Base-by-base conservation (phyloP, 1,140 invertebrate species). In the Dendrolimus punctatus region DNA sequence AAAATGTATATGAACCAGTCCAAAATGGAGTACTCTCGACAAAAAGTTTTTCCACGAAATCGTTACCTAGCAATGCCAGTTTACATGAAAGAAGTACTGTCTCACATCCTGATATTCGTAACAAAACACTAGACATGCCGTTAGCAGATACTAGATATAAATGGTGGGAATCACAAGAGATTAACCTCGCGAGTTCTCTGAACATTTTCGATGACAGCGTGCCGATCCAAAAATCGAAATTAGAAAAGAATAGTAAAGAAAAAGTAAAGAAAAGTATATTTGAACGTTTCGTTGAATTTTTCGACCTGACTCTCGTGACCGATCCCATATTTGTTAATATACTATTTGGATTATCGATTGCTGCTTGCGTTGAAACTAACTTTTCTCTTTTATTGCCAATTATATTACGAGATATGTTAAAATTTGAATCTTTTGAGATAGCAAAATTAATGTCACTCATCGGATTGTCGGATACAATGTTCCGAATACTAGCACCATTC, bases 341-440 rank as follows among this genome's bases (percentile, higher is more conserved):
- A 42, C 89, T 92, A 79, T 57, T 92, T n/a, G 92, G 92, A 0
- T 77, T 93, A 53, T 91, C 91, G 0, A 70, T 93, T 2, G 91
- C 92, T 0, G 89, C 91, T 8, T 92, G 91, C 64, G 91, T 90
- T 0, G 92, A 93, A 68, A 87, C 92, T 3, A 93, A 92, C 66
- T 93, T 93, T 64, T 90, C 91, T 3, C 71, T 91, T 4, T 58
- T 93, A 7, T 89, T 91, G 3, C 91, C 92, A 10, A 91, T 92
- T 39, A 92, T 93, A 40, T 71, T 93, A 3, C 85, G 85, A 8
- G 92, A 92, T 46, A 76, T 84, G 79, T 64, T 85, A 50, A 50
- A 88, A 8, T 91, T 91, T 54, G 75, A 81, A 7, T 90, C 87
- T 2, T 58, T 76, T 2, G 60, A 91, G 55, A 91, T 90, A 52